These are phyloP conservation scores for Lithophane semibrunnea DNA, from an alignment of 2,888 invertebrate genomes.

Conservation along the genomic window DNA sequence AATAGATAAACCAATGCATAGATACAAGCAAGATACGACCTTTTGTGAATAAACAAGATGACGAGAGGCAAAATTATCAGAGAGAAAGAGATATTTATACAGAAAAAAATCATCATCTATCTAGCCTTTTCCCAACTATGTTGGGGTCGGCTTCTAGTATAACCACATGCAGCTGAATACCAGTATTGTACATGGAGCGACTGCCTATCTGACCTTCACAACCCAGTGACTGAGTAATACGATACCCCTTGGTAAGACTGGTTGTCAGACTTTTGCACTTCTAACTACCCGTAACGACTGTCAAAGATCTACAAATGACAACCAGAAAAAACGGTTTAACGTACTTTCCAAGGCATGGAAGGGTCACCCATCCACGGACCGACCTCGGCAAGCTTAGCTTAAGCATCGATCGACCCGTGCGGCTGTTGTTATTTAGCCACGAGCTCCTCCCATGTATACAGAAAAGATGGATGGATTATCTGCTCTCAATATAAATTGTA, in stretches of 20 bases:
- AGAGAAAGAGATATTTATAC: neutral
- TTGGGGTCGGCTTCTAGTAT: no score
- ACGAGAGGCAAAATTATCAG: neutral
- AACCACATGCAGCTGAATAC: no score
- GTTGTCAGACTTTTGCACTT: neutral
- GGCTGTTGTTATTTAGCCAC: neutral
- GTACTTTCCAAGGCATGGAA: neutral
- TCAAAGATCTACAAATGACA: neutral
- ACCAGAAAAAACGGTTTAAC: neutral
- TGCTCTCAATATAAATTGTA: constrained; percentile 14
- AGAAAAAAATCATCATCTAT: no score
- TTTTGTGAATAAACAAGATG: neutral
- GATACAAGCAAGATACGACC: neutral
- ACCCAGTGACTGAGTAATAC: no score
- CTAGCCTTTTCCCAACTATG: no score
- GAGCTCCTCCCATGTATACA: neutral
- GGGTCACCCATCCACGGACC: neutral
- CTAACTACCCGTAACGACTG: neutral
- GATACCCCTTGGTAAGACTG: neutral
- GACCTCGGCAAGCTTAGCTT: neutral
- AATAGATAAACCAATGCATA: neutral
- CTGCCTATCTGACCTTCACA: no score
- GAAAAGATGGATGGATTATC: neutral
- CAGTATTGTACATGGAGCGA: no score
- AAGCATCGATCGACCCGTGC: neutral